Evolutionary conservation across 2,888 invertebrate species (phyloP), one percentile per base, ranked within the genome.

Genomic region (Smittia sp.): DNA sequence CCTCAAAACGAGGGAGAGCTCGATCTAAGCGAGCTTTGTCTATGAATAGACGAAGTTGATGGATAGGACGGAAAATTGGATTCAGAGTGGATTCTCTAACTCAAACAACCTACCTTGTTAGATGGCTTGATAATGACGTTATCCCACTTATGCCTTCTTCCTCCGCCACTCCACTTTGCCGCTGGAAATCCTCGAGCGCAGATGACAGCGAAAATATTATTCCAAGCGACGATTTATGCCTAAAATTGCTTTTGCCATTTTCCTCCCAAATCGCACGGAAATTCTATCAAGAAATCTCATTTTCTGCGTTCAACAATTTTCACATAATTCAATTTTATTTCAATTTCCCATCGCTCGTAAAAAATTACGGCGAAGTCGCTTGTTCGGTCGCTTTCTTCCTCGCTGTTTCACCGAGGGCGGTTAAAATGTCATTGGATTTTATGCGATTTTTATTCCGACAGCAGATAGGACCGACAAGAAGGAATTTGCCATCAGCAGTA

Each of bases 281-380:
- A 41, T 67, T 67, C 46, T 54, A 54, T 54, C 54, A 54, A 32
- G 32, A 69, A 69, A 69, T 69, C 69, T 72, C 72, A 72, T 72
- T 72, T 72, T 32, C 72, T 24, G n/a, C 27, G 72, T 62, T 72
- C 72, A 72, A 72, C 72, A 72, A 72, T 72, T 72, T 72, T 72
- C 72, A 72, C 62, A 72, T 72, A 72, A 72, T 72, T 72, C 72
- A 72, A 72, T 72, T 72, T 72, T 72, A 72, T 72, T 72, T 62
- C 72, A 72, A 72, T 72, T 72, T 72, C 72, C 72, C 58, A 38
- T 54, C 52, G 72, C 72, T 72, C 72, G 54, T 72, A 72, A 72
- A 62, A 62, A 62, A 62, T 72, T 58, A 72, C 52, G 58, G 72
- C 38, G 25, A 63, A 25, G 63, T 63, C 13, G 27, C 27, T 20